Base-by-base conservation (phyloP, 2,888 invertebrate species). In the Leptopterna dolabrata region DNA sequence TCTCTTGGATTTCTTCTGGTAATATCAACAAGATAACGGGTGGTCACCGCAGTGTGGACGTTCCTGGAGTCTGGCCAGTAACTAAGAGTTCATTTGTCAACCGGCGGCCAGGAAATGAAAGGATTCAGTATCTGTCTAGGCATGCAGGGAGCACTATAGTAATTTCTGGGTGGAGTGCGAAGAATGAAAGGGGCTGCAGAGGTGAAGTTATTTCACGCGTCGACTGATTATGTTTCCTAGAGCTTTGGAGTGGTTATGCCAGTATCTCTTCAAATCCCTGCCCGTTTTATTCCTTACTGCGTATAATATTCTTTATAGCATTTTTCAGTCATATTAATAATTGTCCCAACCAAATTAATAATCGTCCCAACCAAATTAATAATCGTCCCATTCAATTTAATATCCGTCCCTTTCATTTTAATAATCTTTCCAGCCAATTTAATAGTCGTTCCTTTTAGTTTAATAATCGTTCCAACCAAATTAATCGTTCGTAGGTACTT, bases 41-140 rank as follows among this genome's bases (percentile, higher is more conserved):
- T 63, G 63, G 63, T n/a, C 24, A 4, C 63, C 63, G 63, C 63
- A 63, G 63, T 63, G 63, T 63, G 63, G 63, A 63, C 9, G 24
- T 24, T 24, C 27, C 63, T 63, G 63, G 63, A 63, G 63, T 19
- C 1, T 24, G 19, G 63, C 63, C 63, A 63, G 63, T 63, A 63
- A 63, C 63, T 63, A 63, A 63, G 63, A 63, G 63, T 63, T 63
- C 63, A 63, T 63, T 63, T 63, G 24, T 63, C 63, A 63, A 63
- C 19, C 24, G 24, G 63, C 24, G 63, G 63, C 63, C 63, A 63
- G 63, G 63, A 63, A 63, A 63, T 63, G 63, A 24, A 63, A 63
- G 63, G 63, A 63, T 63, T 63, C 63, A 24, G 63, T 63, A 24
- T 63, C 63, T 63, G 63, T 63, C 63, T 63, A 6, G 24, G 63